A percentile compares a stretch with the other conserved stretches of the same genome.
Conservation (phyloP, 1,140 invertebrate species). For the Whitmania pigra region DNA sequence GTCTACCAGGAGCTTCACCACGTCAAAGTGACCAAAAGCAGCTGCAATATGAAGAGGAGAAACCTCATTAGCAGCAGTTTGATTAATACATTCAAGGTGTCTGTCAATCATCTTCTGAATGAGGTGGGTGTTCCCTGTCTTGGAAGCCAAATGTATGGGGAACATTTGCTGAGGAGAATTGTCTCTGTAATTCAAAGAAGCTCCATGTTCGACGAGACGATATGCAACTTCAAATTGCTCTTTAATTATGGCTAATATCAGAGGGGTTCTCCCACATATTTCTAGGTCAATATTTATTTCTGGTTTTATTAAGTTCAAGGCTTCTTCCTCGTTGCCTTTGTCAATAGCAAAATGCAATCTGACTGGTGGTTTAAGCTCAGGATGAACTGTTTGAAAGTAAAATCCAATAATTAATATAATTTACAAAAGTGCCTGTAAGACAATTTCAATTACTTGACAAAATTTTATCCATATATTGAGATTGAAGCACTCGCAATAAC, state of each 20-base stretch:
- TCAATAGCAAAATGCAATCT: no score
- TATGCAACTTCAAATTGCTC: background rate
- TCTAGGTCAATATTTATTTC: background rate
- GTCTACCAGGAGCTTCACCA: background rate
- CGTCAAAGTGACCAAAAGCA: background rate
- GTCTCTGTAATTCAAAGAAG: background rate
- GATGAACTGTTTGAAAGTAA: no score
- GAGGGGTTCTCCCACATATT: background rate
- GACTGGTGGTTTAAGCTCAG: no score
- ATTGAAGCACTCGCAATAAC: no score
- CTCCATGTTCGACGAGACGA: background rate
- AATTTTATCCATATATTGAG: no score
- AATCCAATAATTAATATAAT: no score
- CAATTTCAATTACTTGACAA: no score
- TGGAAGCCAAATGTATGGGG: background rate
- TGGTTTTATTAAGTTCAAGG: background rate
- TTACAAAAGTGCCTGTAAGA: no score
- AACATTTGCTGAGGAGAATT: background rate
- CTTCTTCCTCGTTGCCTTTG: no score
- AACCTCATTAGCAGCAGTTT: background rate
- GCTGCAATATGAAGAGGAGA: conserved; percentile 5
- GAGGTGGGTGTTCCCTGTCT: background rate
- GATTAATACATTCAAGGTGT: background rate
- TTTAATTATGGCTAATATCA: background rate
- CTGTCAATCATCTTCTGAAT: background rate